A percentile compares a stretch with the other conserved stretches of the same genome.
Evolutionary conservation across 92 coral and sea anemone species (phyloP).

Genomic region (Diadumene lineata): DNA sequence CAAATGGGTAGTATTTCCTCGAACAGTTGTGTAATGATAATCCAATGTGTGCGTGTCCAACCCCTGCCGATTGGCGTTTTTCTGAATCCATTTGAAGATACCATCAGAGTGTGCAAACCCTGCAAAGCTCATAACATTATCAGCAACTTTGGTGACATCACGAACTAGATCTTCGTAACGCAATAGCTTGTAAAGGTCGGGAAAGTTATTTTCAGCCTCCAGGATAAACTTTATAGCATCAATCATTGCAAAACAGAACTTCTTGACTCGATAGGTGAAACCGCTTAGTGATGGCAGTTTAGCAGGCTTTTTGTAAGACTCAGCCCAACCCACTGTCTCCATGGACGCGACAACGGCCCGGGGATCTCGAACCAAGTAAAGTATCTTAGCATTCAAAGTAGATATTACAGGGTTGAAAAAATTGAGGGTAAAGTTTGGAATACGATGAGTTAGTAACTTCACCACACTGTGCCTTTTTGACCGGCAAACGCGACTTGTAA

Average conservation of each 20-base stretch:
- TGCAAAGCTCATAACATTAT: constrained; percentile 58
- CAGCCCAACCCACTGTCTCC: constrained; percentile 78
- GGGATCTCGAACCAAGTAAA: constrained; percentile 93
- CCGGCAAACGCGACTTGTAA: constrained; percentile 61
- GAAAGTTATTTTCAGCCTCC: constrained; percentile 47
- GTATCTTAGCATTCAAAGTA: constrained; percentile 43
- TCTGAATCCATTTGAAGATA: constrained; percentile 42
- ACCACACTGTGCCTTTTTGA: constrained; percentile 48
- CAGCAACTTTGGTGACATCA: constrained; percentile 29
- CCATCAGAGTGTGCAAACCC: constrained; percentile 50
- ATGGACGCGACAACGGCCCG: constrained; percentile 81
- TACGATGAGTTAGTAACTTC: constrained; percentile 69
- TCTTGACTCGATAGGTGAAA: constrained; percentile 45
- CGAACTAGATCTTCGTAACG: constrained; percentile 75
- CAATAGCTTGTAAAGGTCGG: constrained; percentile 44
- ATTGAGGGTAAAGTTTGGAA: constrained; percentile 38
- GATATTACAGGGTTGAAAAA: constrained; percentile 25
- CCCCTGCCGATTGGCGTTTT: constrained; percentile 2
- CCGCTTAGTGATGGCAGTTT: background rate
- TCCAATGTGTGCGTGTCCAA: background rate
- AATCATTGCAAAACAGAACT: constrained; percentile 58
- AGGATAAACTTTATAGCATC: constrained; percentile 53
- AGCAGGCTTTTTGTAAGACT: constrained; percentile 30
- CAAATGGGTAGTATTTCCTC: constrained; percentile 48
- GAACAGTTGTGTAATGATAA: constrained; percentile 56